Percentiles rank a stretch among this genome's conserved stretches.
Evolutionary conservation across 1,140 invertebrate genomes (phyloP).

Genomic region (Formica selysi): DNA sequence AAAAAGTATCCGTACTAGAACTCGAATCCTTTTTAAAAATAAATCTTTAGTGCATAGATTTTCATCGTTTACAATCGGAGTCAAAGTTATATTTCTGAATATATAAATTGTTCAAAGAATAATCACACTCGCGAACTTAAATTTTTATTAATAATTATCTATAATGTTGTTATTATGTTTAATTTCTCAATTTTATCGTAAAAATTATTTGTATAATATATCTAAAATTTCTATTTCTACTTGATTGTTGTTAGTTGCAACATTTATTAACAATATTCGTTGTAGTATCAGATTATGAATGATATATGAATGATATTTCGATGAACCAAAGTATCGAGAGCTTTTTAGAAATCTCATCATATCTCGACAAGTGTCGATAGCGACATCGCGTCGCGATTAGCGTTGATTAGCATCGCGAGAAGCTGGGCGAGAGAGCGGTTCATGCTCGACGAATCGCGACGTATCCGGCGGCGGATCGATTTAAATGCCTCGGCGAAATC

Average conservation of each 20-base stretch:
- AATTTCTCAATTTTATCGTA: no score
- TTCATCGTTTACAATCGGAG: neutral
- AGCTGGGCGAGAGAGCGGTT: constrained; percentile 53
- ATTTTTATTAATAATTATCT: neutral
- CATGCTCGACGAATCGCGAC: constrained; percentile 71
- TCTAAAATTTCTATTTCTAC: no score
- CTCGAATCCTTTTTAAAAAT: neutral
- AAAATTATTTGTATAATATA: no score
- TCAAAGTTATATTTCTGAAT: neutral
- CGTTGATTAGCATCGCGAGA: constrained; percentile 47
- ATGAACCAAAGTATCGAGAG: neutral
- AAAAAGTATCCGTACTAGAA: neutral
- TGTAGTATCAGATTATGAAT: neutral
- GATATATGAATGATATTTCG: constrained; percentile 4
- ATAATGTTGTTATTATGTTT: no score
- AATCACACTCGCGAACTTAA: no score
- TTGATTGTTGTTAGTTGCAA: neutral
- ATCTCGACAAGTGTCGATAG: neutral
- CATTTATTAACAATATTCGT: neutral
- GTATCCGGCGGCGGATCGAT: constrained; percentile 72
- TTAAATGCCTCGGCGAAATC: constrained; percentile 67
- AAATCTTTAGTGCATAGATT: neutral
- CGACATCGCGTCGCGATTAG: constrained; percentile 36
- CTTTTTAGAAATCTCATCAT: neutral
- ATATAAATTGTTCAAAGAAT: no score